These are phyloP conservation scores for Polypterus senegalus DNA, from an alignment of 2,113 vertebrate species.

Conservation along the genomic window DNA sequence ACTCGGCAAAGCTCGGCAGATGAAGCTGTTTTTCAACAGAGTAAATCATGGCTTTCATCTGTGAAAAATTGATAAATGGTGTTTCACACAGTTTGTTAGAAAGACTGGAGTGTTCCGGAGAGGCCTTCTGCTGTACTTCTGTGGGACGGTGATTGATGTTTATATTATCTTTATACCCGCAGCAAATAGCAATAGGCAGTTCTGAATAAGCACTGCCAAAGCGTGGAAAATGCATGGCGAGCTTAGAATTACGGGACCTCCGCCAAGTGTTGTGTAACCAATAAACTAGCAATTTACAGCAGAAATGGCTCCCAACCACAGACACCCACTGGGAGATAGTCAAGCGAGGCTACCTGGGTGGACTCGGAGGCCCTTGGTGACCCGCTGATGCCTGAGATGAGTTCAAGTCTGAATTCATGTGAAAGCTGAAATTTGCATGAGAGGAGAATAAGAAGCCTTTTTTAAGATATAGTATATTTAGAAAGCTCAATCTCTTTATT, in stretches of 20 bases:
- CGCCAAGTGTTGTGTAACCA: conserved; percentile 10
- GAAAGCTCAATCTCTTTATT: no score
- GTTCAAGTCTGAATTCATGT: no score
- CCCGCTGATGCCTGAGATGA: no score
- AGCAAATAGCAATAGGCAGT: conserved; percentile 9
- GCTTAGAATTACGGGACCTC: conserved; percentile 9
- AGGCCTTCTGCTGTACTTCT: conserved; percentile 13
- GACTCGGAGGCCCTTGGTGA: no score
- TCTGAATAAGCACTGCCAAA: conserved; percentile 12
- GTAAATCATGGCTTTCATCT: neutral
- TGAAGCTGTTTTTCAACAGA: neutral
- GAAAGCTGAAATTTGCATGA: no score
- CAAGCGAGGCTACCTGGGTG: no score
- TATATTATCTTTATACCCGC: conserved; percentile 17
- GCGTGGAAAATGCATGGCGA: conserved; percentile 5
- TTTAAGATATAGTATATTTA: no score
- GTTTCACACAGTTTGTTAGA: conserved; percentile 18
- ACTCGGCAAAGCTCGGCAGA: neutral
- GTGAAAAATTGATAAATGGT: conserved; percentile 15
- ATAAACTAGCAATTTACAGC: conserved; percentile 12
- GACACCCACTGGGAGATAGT: no score
- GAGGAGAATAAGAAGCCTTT: no score
- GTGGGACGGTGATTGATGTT: conserved; percentile 18
- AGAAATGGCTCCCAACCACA: conserved; percentile 9
- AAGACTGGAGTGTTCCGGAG: conserved; percentile 12